Evolutionary conservation across 1,140 invertebrate genomes (phyloP).

Genomic region (Vanessa tameamea): DNA sequence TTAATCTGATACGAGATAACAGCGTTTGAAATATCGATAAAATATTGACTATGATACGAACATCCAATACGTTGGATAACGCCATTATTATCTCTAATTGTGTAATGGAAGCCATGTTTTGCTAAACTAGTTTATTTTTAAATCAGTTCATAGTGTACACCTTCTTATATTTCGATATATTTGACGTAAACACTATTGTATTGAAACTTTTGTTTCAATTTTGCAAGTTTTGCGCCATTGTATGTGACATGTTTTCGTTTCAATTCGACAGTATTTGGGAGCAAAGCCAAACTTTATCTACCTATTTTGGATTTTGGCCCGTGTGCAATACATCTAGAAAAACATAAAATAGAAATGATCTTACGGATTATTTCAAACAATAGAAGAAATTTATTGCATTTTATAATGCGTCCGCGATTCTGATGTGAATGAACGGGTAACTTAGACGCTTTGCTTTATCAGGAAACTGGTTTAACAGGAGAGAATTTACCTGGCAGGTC

Average conservation of each 20-base stretch:
- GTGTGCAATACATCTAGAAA: background rate
- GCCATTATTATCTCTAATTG: too few relatives aligned
- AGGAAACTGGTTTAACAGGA: constrained; percentile 16
- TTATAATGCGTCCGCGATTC: constrained; percentile 1
- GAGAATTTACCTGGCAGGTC: constrained; percentile 15
- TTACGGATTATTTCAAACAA: background rate
- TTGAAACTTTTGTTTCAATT: constrained; percentile 16
- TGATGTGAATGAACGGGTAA: constrained; percentile 25
- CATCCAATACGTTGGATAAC: too few relatives aligned
- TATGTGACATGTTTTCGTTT: constrained; percentile 26
- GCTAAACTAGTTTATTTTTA: too few relatives aligned
- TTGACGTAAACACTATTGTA: background rate
- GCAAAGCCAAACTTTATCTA: constrained; percentile 25
- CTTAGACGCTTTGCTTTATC: constrained; percentile 25
- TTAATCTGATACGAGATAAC: too few relatives aligned
- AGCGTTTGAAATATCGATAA: too few relatives aligned
- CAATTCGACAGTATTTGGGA: constrained; percentile 33
- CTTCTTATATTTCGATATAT: background rate
- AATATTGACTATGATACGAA: too few relatives aligned
- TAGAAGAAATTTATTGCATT: constrained; percentile 4
- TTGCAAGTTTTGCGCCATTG: constrained; percentile 27
- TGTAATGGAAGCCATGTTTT: too few relatives aligned
- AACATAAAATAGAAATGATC: background rate
- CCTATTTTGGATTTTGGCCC: constrained; percentile 3
- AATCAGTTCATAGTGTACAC: too few relatives aligned